Evolutionary conservation across 2,888 invertebrate genomes (phyloP).

Genomic region (Hypolimnas misippus): DNA sequence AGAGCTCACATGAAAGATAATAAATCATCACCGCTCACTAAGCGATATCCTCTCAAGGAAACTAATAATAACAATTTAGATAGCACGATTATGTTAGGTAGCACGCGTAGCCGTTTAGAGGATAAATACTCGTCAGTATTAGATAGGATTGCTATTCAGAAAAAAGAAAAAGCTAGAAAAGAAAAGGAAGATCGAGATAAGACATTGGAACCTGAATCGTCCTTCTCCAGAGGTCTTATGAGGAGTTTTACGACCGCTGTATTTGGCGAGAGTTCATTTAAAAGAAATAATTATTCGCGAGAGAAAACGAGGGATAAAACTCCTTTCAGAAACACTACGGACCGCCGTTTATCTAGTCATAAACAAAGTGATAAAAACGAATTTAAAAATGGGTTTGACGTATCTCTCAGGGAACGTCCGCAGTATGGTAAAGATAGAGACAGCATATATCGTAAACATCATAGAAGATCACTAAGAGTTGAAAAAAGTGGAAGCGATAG

Average conservation of each 20-base stretch:
- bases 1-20: slow-evolving; percentile 74
- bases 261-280: slow-evolving; percentile 86
- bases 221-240: slow-evolving; percentile 78
- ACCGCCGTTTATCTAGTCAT: slow-evolving; percentile 67
- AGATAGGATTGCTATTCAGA: slow-evolving; percentile 86
- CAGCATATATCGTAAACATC: slow-evolving; percentile 77
- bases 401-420: slow-evolving; percentile 58
- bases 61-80: slow-evolving; percentile 78
- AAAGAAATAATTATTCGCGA: slow-evolving; percentile 81
- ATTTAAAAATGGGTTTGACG: slow-evolving; percentile 70
- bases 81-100: slow-evolving; percentile 71
- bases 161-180: slow-evolving; percentile 79
- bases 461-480: slow-evolving; percentile 83
- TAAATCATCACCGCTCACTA: slow-evolving; percentile 73
- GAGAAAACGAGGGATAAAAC: slow-evolving; percentile 86
- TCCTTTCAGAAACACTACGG: slow-evolving; percentile 82
- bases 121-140: slow-evolving; percentile 91
- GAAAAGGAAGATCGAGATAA: slow-evolving; percentile 86
- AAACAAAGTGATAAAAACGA: slow-evolving; percentile 68
- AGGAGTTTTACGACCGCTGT: slow-evolving; percentile 90
- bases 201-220: slow-evolving; percentile 86
- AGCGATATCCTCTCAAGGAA: slow-evolving; percentile 77
- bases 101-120: slow-evolving; percentile 88
- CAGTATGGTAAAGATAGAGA: slow-evolving; percentile 77
- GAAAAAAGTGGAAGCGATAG: slow-evolving; percentile 86